phyloP scores from a whole-genome alignment of 2,888 invertebrate genomes.

The Drosophila recens region DNA sequence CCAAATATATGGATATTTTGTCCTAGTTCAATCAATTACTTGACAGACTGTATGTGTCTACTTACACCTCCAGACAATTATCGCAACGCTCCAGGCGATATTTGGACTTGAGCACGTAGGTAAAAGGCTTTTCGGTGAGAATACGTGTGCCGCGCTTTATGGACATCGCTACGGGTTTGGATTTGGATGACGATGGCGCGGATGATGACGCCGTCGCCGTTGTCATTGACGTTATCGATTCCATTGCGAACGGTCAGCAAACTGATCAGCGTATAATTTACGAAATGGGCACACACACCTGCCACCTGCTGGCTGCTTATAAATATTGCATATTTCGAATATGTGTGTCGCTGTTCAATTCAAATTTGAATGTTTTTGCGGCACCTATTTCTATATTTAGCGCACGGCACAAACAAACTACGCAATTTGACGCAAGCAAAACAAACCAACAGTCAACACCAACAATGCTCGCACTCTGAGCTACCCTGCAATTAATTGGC shows the following conservation, averaged over 20 bases:
- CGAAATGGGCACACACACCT: slow-evolving; percentile 34
- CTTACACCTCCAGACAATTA: slow-evolving; percentile 90
- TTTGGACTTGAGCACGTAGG: slow-evolving; percentile 89
- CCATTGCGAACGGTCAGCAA: slow-evolving; percentile 34
- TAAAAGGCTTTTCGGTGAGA: slow-evolving; percentile 91
- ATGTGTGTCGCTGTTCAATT: slow-evolving; percentile 36
- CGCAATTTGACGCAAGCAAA: slow-evolving; percentile 54
- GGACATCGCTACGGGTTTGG: background rate
- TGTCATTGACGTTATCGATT: slow-evolving; percentile 6
- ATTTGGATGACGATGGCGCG: background rate
- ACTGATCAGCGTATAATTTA: slow-evolving; percentile 8
- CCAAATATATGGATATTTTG: background rate
- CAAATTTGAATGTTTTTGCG: slow-evolving; percentile 67
- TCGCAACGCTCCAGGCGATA: slow-evolving; percentile 91
- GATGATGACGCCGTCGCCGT: slow-evolving; percentile 2
- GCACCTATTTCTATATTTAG: slow-evolving; percentile 71
- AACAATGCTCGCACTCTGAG: slow-evolving; percentile 22
- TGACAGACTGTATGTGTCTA: slow-evolving; percentile 35
- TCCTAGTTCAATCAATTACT: background rate
- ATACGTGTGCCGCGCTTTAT: slow-evolving; percentile 88
- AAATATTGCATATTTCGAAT: slow-evolving; percentile 60
- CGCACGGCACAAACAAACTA: slow-evolving; percentile 39
- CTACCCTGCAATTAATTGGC: slow-evolving; percentile 35
- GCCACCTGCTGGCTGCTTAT: slow-evolving; percentile 39
- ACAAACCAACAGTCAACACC: slow-evolving; percentile 7